A percentile compares a stretch with the other conserved stretches of the same genome.
These are phyloP conservation scores for Cotesia chilonis DNA, from an alignment of 1,140 invertebrate genomes.

Conservation along the genomic window DNA sequence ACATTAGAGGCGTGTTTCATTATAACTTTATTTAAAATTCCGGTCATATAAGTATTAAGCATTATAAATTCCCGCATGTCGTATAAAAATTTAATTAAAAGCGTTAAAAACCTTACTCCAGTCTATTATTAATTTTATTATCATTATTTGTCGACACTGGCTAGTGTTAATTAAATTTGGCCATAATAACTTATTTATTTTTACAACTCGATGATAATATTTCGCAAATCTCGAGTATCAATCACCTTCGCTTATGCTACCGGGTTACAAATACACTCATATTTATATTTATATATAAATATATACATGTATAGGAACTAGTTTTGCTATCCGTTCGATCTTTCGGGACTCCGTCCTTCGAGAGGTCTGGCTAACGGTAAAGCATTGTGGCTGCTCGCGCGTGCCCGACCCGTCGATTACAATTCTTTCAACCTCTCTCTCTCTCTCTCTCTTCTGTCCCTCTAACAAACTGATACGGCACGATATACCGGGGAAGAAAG, in stretches of 20 bases:
- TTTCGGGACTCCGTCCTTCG: conserved; percentile 26
- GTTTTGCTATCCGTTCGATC: conserved; percentile 27
- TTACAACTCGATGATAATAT: background rate
- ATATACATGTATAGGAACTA: conserved; percentile 24
- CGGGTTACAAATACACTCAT: conserved; percentile 12
- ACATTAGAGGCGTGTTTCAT: background rate
- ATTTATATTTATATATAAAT: background rate
- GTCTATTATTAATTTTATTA: too few species aligned
- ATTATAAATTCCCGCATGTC: too few species aligned
- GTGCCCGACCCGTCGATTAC: conserved; percentile 32
- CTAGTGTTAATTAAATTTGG: too few species aligned
- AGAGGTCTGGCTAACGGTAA: conserved; percentile 28
- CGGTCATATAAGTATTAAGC: background rate
- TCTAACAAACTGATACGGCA: background rate
- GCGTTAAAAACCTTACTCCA: too few species aligned
- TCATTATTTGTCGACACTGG: too few species aligned
- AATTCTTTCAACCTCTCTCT: conserved; percentile 6
- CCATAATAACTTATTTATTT: background rate
- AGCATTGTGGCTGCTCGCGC: conserved; percentile 32
- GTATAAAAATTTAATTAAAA: too few species aligned
- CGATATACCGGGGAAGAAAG: background rate
- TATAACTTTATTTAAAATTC: background rate
- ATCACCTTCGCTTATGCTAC: conserved; percentile 16
- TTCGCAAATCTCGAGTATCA: background rate
- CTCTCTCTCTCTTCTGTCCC: background rate